phyloP scores from a whole-genome alignment of 2,113 vertebrate genomes.

The Stegostoma tigrinum region DNA sequence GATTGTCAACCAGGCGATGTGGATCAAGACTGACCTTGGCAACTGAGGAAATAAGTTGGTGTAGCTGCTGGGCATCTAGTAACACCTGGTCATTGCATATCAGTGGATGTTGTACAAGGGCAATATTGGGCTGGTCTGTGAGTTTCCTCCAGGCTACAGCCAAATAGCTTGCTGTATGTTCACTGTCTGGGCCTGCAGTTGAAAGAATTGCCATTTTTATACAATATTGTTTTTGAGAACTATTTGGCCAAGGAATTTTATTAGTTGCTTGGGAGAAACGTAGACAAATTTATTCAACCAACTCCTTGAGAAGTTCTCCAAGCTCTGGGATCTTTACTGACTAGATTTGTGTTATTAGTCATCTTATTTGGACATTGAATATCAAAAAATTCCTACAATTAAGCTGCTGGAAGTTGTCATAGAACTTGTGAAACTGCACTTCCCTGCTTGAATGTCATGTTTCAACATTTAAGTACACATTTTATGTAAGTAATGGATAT shows the following conservation, averaged over 20 bases:
- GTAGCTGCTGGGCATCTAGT: background rate
- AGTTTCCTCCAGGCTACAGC: background rate
- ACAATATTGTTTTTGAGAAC: background rate
- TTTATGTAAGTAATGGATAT: background rate
- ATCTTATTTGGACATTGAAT: background rate
- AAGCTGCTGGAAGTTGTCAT: background rate
- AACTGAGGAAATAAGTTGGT: too few species aligned
- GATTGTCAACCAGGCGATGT: background rate
- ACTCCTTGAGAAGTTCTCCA: background rate
- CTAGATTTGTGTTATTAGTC: background rate
- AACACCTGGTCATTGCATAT: background rate
- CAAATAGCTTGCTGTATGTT: background rate
- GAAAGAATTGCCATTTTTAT: background rate
- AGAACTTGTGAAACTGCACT: background rate
- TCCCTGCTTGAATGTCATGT: background rate
- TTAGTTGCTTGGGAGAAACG: background rate
- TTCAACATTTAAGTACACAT: background rate
- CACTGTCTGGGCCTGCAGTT: background rate
- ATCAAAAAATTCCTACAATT: background rate
- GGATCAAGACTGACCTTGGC: too few species aligned
- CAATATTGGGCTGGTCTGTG: background rate
- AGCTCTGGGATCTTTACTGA: background rate
- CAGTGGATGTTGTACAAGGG: background rate
- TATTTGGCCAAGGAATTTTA: background rate
- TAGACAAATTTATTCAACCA: background rate